Evolutionary conservation across 1,140 invertebrate genomes (phyloP), one percentile per base, ranked within the genome.

Genomic region (Nasonia longicornis): DNA sequence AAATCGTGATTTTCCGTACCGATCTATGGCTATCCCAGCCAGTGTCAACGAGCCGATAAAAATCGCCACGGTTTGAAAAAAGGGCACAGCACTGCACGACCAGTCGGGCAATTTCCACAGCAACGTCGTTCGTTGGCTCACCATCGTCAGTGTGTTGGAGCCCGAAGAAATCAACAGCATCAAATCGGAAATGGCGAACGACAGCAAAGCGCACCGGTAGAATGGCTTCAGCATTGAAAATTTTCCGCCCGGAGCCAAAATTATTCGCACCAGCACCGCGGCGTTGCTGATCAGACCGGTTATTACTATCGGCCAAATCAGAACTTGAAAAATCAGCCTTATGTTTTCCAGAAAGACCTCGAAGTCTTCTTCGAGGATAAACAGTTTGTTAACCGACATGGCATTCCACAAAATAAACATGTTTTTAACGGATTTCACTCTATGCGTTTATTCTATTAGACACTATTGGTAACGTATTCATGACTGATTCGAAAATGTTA

Each of bases 11-110:
- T 29, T 67, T 31, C n/a, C 35, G 45, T 92, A 93, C 48, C 92
- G 87, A 84, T 93, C 92, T 48, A 93, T 71, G 1, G 93, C 92
- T 29, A 93, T 91, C 31, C 88, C 89, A 31, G 92, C 89, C n/a
- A 93, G 86, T 12, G 91, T 90, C 8, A 92, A 82, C 3, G 92
- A 92, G 77, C 91, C 92, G 8, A 88, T 88, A 14, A 92, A 77
- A 63, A 92, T 85, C 2, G 92, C 90, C 0, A 89, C 86, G 2
- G 91, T 91, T 85, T 92, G 92, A 0, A 90, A 74, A 80, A 90
- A 91, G 7, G 92, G 92, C 63, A 92, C 86, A 52, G 91, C 85
- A 3, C 85, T 85, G 83, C 92, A 93, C 8, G 79, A 48, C 82
- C 79, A 86, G 42, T 84, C 77, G 0, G 86, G 81, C 26, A 85